Evolutionary conservation across 1,140 invertebrate species (phyloP), one percentile per base, ranked within the genome.

Genomic region (Drosophila funebris): DNA sequence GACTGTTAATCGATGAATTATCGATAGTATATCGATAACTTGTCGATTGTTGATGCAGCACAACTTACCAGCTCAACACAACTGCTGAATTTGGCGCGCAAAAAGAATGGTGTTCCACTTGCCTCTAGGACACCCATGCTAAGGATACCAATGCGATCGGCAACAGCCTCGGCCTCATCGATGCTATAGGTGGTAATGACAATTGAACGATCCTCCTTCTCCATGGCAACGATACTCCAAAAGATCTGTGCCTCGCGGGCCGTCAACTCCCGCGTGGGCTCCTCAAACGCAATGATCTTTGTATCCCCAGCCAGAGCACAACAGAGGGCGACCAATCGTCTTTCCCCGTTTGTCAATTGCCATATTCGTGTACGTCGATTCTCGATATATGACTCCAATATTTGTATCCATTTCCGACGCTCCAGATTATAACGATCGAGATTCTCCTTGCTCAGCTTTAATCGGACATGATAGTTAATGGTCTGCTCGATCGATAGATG

Each of bases 61-160:
- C 6, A 18, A 44, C 93, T 85, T 50, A 93, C 93, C 62, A 98
- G 93, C 92, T 98, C 96, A 91, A 98, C 97, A 22, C 96, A 96
- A 64, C 96, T 95, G 46, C 96, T 96, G 83, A 97, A 98, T 92
- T 96, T 96, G 76, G 96, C 96, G 81, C 97, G 97, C 14, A 98
- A 92, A 91, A 97, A 98, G 13, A 97, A 91, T 0, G 96, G 97
- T 14, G 96, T 96, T 4, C 97, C 97, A 27, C 77, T 90, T 1
- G 90, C 85, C 46, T 81, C 72, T 0, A 90, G 48, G 0, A 76
- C 50, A 27, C 90, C 90, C 69, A 88, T 64, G 37, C 57, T 84
- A 0, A 91, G 8, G 2, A 91, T 63, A 4, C 70, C 90, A 24
- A 91, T 74, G 14, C 90, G 87, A 75, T 91, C 79, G 11, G 78